Conservation (phyloP, 2,888 invertebrate species). For the Acrobasis consociella region DNA sequence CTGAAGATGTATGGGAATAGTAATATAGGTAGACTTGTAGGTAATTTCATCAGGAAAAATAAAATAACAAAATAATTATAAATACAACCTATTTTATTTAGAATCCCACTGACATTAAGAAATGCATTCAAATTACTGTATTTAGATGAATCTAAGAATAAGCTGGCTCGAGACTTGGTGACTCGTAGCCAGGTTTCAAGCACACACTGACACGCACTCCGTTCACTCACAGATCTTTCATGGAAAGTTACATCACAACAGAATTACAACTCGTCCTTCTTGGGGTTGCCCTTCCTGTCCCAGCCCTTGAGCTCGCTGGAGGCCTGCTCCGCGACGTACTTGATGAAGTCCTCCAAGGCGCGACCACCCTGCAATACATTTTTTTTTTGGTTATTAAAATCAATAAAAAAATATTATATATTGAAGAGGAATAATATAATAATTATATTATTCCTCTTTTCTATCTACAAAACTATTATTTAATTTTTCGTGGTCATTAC, state of each 20-base stretch:
- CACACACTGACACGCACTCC: conserved; percentile 40
- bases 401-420: no score
- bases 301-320: conserved; percentile 93
- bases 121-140: conserved; percentile 81
- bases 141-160: conserved; percentile 60
- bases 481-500: no score
- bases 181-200: conserved; percentile 30
- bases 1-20: no score
- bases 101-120: conserved; percentile 69
- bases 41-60: not conserved
- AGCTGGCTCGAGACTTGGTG: conserved; percentile 40
- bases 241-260: conserved; percentile 58
- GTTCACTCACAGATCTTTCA: conserved; percentile 73
- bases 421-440: no score
- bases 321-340: conserved; percentile 96
- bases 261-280: conserved; percentile 75
- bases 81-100: conserved; percentile 78
- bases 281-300: conserved; percentile 90
- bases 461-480: no score
- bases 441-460: no score
- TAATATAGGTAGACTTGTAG: no score
- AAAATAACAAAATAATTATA: conserved; percentile 59
- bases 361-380: conserved; percentile 96
- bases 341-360: conserved; percentile 95
- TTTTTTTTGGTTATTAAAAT: no score